These are phyloP conservation scores for Anthophora plumipes DNA, from an alignment of 2,888 invertebrate species.

Conservation along the genomic window DNA sequence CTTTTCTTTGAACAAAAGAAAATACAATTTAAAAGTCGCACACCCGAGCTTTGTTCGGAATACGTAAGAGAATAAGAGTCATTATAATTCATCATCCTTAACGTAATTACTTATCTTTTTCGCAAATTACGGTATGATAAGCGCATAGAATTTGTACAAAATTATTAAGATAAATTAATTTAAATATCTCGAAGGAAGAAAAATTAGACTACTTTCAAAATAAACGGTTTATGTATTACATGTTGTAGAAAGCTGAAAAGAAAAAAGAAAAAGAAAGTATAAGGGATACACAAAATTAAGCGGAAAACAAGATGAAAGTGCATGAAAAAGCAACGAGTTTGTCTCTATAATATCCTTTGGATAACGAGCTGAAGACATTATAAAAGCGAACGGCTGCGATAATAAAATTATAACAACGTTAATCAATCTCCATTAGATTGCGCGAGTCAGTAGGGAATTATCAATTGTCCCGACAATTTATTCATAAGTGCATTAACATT, in stretches of 20 bases:
- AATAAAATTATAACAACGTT: constrained; percentile 10
- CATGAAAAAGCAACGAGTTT: not conserved
- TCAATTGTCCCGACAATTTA: constrained; percentile 42
- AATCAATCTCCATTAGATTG: constrained; percentile 21
- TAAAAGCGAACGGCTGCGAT: not conserved
- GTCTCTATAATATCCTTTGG: not conserved
- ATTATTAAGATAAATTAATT: too few relatives aligned
- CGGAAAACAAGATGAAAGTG: not conserved
- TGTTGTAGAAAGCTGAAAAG: not conserved
- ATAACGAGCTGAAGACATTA: not conserved
- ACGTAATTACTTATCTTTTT: too few relatives aligned
- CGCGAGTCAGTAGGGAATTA: constrained; percentile 10
- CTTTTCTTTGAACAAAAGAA: not conserved
- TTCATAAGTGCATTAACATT: constrained; percentile 46
- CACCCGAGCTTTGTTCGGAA: not conserved
- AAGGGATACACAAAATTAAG: not conserved
- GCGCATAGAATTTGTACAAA: too few relatives aligned
- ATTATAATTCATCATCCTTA: not conserved
- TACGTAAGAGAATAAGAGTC: not conserved
- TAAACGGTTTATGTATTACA: too few relatives aligned
- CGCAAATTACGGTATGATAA: not conserved
- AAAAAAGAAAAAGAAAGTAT: not conserved
- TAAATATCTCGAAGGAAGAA: too few relatives aligned
- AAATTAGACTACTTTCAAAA: too few relatives aligned
- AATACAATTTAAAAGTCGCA: constrained; percentile 5